Conservation (phyloP, 1,140 invertebrate species). For the Cataglyphis hispanica region DNA sequence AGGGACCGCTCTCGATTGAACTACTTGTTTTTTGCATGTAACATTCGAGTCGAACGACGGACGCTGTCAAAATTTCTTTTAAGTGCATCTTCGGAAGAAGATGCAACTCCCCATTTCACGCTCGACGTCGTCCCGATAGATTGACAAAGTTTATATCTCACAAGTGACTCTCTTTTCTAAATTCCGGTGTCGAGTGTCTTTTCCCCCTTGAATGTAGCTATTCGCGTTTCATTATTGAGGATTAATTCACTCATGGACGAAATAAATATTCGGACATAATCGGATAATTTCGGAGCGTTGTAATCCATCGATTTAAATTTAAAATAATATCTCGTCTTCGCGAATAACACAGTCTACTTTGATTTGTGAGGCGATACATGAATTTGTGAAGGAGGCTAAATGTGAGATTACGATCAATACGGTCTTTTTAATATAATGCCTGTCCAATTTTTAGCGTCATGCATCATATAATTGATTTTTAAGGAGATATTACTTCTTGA, state of each 20-base stretch:
- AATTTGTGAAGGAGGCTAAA: slow-evolving; percentile 23
- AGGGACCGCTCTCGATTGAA: neutral
- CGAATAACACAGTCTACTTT: neutral
- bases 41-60: slow-evolving; percentile 31
- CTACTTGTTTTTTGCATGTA: slow-evolving; percentile 53
- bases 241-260: slow-evolving; percentile 59
- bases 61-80: neutral
- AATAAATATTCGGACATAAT: slow-evolving; percentile 27
- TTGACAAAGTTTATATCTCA: slow-evolving; percentile 65
- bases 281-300: neutral
- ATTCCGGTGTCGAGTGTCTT: slow-evolving; percentile 44
- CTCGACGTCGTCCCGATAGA: slow-evolving; percentile 20
- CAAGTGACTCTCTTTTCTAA: slow-evolving; percentile 1
- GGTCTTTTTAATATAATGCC: too few relatives aligned
- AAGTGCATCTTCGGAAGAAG: slow-evolving; percentile 9
- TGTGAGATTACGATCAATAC: slow-evolving; percentile 16
- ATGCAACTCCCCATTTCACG: slow-evolving; percentile 46
- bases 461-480: neutral
- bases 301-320: slow-evolving; percentile 5
- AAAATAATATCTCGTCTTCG: slow-evolving; percentile 47
- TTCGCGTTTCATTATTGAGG: slow-evolving; percentile 31
- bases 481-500: neutral
- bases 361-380: slow-evolving; percentile 5
- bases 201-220: neutral
- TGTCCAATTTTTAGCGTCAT: neutral